Base-by-base conservation (phyloP, 1,140 invertebrate species). In the Heliconius congener region DNA sequence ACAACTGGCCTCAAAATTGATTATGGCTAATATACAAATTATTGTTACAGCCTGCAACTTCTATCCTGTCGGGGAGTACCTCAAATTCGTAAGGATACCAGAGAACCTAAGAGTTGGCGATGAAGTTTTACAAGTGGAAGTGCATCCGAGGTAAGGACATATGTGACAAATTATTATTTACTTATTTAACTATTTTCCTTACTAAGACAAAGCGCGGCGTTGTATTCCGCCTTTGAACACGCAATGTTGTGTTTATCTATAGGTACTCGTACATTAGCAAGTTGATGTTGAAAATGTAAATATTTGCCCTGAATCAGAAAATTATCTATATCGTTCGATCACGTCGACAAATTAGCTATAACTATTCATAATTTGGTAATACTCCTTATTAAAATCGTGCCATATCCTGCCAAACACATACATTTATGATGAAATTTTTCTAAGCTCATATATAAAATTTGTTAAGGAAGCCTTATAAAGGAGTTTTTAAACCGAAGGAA, bases 31-130 rank as follows among this genome's bases (percentile, higher is more conserved):
- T 23, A 23, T 23, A 57, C n/a, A 23, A n/a, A 19, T 8, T 57
- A 23, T 93, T 88, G 52, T 96, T 96, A 0, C 94, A 97, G 97
- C 96, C 91, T 98, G 97, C 88, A 97, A 97, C 90, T 97, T 98
- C 90, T 97, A 97, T 86, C 97, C 97, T 0, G 89, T 96, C 1
- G 97, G 97, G 9, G 97, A 97, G 87, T 97, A 97, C 83, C 86
- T 97, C 77, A 95, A 97, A 80, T 97, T 98, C 85, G 96, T 97
- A 8, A 95, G 97, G 85, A 96, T 97, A 79, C 96, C 97, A 6
- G 97, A 97, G 88, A 97, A 96, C 85, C 86, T 97, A 11, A 88
- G 90, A 50, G 95, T 96, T 11, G 97, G 97, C 0, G 95, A 96
- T 9, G 96, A 97, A 91, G 96, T 98, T 4, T 93, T 97, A 23